Conservation (phyloP, 1,140 invertebrate genomes). For the Drosophila sp. region DNA sequence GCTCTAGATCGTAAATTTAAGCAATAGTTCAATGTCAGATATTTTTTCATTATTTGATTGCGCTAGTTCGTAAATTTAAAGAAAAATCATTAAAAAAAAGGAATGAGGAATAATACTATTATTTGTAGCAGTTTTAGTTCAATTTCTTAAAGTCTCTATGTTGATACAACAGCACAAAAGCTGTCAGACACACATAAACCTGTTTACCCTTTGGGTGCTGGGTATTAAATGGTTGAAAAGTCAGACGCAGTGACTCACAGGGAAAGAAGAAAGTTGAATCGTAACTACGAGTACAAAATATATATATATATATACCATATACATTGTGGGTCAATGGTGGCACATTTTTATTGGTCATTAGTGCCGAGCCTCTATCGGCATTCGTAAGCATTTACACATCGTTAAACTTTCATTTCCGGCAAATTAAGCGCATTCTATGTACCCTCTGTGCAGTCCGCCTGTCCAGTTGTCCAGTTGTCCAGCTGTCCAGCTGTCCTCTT, state of each 20-base stretch:
- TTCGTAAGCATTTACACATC: slow-evolving; percentile 83
- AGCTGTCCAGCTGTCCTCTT: background rate
- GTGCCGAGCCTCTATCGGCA: slow-evolving; percentile 78
- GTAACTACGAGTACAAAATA: slow-evolving; percentile 15
- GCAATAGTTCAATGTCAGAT: too few species aligned
- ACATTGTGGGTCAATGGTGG: slow-evolving; percentile 43
- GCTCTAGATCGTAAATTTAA: too few species aligned
- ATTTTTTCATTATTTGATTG: too few species aligned
- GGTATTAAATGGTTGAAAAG: slow-evolving; percentile 68
- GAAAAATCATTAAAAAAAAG: too few species aligned
- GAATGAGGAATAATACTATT: too few species aligned
- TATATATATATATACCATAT: too few species aligned
- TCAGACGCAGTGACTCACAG: slow-evolving; percentile 33
- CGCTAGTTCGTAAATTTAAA: too few species aligned
- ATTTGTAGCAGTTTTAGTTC: too few species aligned
- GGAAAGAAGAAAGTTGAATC: slow-evolving; percentile 1
- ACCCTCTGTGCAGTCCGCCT: slow-evolving; percentile 44
- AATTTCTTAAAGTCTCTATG: too few species aligned
- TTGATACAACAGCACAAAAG: too few species aligned
- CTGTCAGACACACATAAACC: too few species aligned
- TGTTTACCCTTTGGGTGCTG: too few species aligned
- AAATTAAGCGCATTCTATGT: slow-evolving; percentile 83
- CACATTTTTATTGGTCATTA: slow-evolving; percentile 83
- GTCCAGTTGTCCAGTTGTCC: background rate
- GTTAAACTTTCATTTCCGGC: slow-evolving; percentile 83